A percentile compares a stretch with the other conserved stretches of the same genome.
These are phyloP conservation scores for Gymnoscelis rufifasciata DNA, from an alignment of 2,888 invertebrate species.

Conservation along the genomic window DNA sequence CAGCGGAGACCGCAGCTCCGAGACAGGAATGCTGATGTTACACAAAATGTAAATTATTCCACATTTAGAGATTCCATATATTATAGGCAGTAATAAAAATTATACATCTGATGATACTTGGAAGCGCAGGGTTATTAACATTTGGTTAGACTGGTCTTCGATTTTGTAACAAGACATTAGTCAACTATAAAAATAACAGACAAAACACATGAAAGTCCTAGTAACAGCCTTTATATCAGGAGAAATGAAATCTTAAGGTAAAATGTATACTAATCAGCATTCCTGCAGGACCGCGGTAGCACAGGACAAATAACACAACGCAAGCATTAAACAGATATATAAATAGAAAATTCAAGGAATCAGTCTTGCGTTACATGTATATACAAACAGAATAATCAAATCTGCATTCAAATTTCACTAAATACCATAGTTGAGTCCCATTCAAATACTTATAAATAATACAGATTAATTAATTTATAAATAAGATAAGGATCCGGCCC, in stretches of 20 bases:
- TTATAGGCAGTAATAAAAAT: no score
- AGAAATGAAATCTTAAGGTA: no score
- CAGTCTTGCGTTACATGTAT: conserved; percentile 70
- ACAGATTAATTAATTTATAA: conserved; percentile 53
- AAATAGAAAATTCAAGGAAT: conserved; percentile 47
- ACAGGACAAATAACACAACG: conserved; percentile 5
- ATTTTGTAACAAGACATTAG: no score
- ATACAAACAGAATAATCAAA: conserved; percentile 60
- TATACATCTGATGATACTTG: no score
- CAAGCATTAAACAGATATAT: conserved; percentile 22
- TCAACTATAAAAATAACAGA: no score
- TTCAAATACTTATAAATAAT: conserved; percentile 67
- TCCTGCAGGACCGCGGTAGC: neutral
- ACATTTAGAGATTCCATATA: no score
- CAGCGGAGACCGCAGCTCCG: conserved; percentile 28
- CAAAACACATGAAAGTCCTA: no score
- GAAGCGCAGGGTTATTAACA: no score
- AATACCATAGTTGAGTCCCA: conserved; percentile 76
- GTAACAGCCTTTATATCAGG: no score
- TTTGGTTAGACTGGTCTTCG: no score
- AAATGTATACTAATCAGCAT: neutral
- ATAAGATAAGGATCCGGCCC: conserved; percentile 66
- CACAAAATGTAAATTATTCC: no score
- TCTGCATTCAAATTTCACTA: conserved; percentile 63
- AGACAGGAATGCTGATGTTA: neutral